Evolutionary conservation across 1,140 invertebrate species (phyloP), one percentile per base, ranked within the genome.

Genomic region (Drosophila equinoxialis): DNA sequence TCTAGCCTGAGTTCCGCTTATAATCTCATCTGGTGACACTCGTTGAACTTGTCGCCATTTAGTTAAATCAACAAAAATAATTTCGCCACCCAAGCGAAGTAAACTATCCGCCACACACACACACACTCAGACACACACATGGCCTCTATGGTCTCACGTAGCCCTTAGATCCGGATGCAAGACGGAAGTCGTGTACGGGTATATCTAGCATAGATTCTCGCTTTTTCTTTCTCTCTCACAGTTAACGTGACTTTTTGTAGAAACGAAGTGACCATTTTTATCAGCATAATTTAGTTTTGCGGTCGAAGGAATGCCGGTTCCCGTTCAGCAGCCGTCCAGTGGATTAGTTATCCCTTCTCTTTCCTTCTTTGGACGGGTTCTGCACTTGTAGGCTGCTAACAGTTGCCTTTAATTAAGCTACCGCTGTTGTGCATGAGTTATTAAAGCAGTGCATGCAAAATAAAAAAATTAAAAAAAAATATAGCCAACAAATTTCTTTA

Each of bases 41-140:
- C 84, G 84, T 87, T 90, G 78, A 89, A 87, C 84, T 87, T 87
- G 84, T 87, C 84, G 84, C 84, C 84, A 87, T 89, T 87, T 87
- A 87, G 84, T 87, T 87, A 89, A 89, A 87, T 87, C 84, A 87
- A 87, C 84, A 80, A 89, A 89, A 84, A 79, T 79, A 79, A 79
- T 79, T 79, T 78, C 51, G 76, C 65, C 45, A 65, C 37, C 55
- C 74, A 20, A 48, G 68, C 68, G 67, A 76, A 71, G 55, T 69
- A 70, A 76, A 63, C 69, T 73, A 39, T 54, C 58, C 6, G 35
- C 14, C 6, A 7, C 13, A 7, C 71, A 61, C 39, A 61, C 39
- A 64, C 37, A 55, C 26, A n/a, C 35, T 14, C 41, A 23, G 42
- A 39, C 66, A 61, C 72, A 55, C 68, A 65, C 59, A 64, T 42